phyloP scores from a whole-genome alignment of 2,113 vertebrate species.

The Scatophagus argus region DNA sequence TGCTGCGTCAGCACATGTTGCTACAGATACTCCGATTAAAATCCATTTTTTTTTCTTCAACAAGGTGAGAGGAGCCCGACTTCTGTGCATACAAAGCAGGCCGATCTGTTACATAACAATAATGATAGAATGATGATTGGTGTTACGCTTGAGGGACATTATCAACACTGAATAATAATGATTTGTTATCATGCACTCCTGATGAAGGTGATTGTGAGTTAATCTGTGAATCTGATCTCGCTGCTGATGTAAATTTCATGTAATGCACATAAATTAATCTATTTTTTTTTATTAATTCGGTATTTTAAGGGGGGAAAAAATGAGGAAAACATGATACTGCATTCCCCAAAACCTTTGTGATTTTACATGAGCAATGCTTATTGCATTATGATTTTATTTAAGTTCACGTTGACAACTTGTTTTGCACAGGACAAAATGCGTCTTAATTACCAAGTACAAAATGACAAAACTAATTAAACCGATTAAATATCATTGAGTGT shows the following conservation, averaged over 20 bases:
- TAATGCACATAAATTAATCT: not conserved
- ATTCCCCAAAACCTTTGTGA: not conserved
- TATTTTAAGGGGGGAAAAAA: not conserved
- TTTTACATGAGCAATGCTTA: not conserved
- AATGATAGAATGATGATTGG: conserved; percentile 23
- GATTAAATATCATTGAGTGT: not conserved
- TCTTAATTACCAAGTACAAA: not conserved
- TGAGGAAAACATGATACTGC: not conserved
- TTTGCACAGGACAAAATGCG: not conserved
- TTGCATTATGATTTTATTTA: not conserved
- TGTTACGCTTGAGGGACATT: conserved; percentile 11
- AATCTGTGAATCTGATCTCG: not conserved
- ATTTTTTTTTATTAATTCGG: not conserved
- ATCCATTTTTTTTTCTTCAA: conserved; percentile 10
- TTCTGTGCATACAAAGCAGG: conserved; percentile 22
- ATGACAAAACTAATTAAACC: not conserved
- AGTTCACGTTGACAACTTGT: not conserved
- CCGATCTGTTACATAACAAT: not conserved
- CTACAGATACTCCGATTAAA: conserved; percentile 8
- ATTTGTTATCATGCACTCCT: conserved; percentile 3
- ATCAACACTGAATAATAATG: conserved; percentile 35
- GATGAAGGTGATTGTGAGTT: not conserved
- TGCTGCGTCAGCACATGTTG: conserved; percentile 10
- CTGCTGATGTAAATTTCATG: conserved; percentile 7
- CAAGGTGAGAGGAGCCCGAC: not conserved